These are phyloP conservation scores for Channa argus DNA, from an alignment of 2,113 vertebrate species.

Conservation along the genomic window DNA sequence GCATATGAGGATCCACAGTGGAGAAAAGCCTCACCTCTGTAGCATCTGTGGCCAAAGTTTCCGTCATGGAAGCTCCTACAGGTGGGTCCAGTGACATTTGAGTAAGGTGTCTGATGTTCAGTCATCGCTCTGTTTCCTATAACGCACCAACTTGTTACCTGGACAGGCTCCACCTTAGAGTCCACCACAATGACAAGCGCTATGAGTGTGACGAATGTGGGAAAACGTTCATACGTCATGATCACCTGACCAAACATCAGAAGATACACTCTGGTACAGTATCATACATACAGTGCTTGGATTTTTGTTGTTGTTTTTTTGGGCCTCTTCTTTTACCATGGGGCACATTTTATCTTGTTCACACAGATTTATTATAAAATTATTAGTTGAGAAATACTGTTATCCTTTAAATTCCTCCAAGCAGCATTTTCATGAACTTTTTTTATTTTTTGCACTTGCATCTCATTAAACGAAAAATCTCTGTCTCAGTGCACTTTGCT, in stretches of 20 bases:
- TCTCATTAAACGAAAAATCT: no score
- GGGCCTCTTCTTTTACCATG: not conserved
- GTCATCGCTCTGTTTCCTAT: not conserved
- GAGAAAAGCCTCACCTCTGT: slow-evolving; percentile 97
- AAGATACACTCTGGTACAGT: slow-evolving; percentile 95
- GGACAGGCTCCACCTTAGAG: slow-evolving; percentile 92
- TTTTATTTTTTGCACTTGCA: no score
- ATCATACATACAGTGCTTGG: fast-evolving
- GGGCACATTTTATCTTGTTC: not conserved
- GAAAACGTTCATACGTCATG: slow-evolving; percentile 97
- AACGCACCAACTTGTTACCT: slow-evolving; percentile 9
- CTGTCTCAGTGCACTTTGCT: no score
- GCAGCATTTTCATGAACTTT: not conserved
- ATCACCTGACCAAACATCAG: slow-evolving; percentile 98
- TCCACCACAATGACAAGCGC: slow-evolving; percentile 97
- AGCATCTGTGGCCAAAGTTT: slow-evolving; percentile 98
- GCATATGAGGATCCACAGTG: slow-evolving; percentile 97
- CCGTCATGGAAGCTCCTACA: slow-evolving; percentile 97
- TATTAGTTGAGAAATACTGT: not conserved
- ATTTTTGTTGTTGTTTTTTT: not conserved
- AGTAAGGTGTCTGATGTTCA: not conserved
- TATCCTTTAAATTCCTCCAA: not conserved
- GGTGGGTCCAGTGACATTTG: slow-evolving; percentile 74
- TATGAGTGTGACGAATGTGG: slow-evolving; percentile 98
- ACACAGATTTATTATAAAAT: not conserved